Base-by-base conservation (phyloP, 2,888 invertebrate species). In the Metacarcinus magister region DNA sequence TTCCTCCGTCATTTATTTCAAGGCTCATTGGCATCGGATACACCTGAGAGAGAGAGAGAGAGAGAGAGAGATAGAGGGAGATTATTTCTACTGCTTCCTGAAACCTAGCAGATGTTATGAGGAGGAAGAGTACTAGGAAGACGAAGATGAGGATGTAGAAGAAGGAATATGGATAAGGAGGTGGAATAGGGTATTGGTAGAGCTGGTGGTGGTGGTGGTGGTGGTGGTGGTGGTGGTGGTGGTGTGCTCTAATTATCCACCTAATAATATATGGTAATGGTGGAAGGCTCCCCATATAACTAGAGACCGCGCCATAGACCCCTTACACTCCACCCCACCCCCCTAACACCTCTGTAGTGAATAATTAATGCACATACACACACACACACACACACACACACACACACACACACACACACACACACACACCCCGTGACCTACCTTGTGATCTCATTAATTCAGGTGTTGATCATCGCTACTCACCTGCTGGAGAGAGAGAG, bases 371-470 rank as follows among this genome's bases (percentile, higher is more conserved):
- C 28, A 82, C 82, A 82, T 32, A 82, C 82, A 82, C 82, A 82
- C 82, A 82, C 82, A 82, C 82, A 82, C 82, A 82, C 82, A 82
- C 82, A 82, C 82, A 82, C 82, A 82, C 82, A 82, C 82, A 82
- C 82, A 82, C 82, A 82, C 82, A 82, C 82, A 82, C 82, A 82
- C 82, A 82, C 82, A 82, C 82, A 82, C 75, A 75, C 75, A 75
- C 75, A 75, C 75, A 75, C 75, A 75, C 75, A 75, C 75, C n/a
- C 82, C 32, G 13, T 28, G 10, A 28, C 82, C 28, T 13, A 32
- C 82, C 28, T 2, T 82, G 32, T 82, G 28, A 82, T 32, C 67
- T 67, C 19, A 67, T 67, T 67, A 67, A 67, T 5, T 82, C 13
- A 82, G 82, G 82, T 32, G 82, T 67, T 67, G 67, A 67, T 67